These are phyloP conservation scores for Vanessa cardui DNA, from an alignment of 2,888 invertebrate genomes.

Conservation along the genomic window DNA sequence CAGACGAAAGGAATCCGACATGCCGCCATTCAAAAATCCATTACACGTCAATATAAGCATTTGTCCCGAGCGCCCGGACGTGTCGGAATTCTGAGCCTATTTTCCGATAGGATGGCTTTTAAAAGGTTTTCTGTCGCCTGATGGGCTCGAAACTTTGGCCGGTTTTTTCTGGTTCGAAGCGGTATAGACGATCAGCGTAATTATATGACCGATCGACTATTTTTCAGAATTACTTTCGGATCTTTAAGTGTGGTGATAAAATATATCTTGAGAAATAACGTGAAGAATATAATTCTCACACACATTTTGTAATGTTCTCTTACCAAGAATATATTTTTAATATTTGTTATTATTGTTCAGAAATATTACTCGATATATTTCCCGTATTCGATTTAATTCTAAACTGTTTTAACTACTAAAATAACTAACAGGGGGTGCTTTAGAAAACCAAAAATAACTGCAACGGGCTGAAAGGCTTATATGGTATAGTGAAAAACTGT, in stretches of 20 bases:
- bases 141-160: slow-evolving; percentile 19
- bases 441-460: no score
- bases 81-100: slow-evolving; percentile 33
- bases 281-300: no score
- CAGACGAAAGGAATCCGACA: slow-evolving; percentile 59
- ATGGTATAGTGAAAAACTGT: no score
- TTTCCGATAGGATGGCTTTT: slow-evolving; percentile 38
- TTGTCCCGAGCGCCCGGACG: slow-evolving; percentile 48
- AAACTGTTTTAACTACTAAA: no score
- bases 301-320: no score
- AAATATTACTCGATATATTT: no score
- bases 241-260: neutral
- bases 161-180: slow-evolving; percentile 8
- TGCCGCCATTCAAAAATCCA: slow-evolving; percentile 70
- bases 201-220: slow-evolving; percentile 7
- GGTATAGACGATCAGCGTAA: slow-evolving; percentile 19
- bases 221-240: neutral
- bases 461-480: no score
- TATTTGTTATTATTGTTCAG: no score
- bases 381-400: no score
- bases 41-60: slow-evolving; percentile 79
- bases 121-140: slow-evolving; percentile 32
- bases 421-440: no score
- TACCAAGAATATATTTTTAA: no score
- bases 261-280: no score